Base-by-base conservation (phyloP, 2,888 invertebrate species). In the Galerucella pusilla region DNA sequence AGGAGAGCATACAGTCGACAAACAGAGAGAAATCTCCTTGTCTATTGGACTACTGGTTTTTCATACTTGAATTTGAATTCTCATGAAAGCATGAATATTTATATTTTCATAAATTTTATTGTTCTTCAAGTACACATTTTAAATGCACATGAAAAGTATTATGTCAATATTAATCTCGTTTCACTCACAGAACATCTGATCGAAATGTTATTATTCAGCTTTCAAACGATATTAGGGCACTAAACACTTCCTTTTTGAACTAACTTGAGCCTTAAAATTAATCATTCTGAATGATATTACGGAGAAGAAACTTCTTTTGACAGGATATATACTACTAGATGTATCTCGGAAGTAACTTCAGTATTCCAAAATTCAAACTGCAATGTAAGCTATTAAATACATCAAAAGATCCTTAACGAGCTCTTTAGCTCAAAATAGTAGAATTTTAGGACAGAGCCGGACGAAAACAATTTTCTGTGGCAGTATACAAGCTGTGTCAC, bases 331-430 rank as follows among this genome's bases (percentile, higher is more conserved):
- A 63, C 63, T 63, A 52, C 54, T 35, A 52, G 71, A 71, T 71
- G 45, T 71, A 14, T 64, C 42, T 71, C 14, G 45, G 28, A 49
- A 71, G 52, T 71, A n/a, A 28, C 52, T 63, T 35, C 35, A 71
- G 42, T 42, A 64, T 35, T 28, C 28, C 16, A 25, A 65, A 16
- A 71, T 46, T 52, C 65, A 65, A 71, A 71, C 52, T 71, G 71
- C 71, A 65, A 54, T 65, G 71, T 65, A 71, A 71, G 71, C 71
- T 65, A 52, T 71, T 71, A 65, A 54, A 57, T 65, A 71, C 71
- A 65, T 63, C 71, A 71, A 71, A 71, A 71, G 71, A n/a, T 1
- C 46, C 46, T 71, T 71, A 71, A 71, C 64, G 65, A 65, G 71
- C 57, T 71, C 35, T 57, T 35, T 28, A 42, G 52, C 42, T 64